phyloP scores from a whole-genome alignment of 2,888 invertebrate genomes.

The Macrosoma leucophasiata region DNA sequence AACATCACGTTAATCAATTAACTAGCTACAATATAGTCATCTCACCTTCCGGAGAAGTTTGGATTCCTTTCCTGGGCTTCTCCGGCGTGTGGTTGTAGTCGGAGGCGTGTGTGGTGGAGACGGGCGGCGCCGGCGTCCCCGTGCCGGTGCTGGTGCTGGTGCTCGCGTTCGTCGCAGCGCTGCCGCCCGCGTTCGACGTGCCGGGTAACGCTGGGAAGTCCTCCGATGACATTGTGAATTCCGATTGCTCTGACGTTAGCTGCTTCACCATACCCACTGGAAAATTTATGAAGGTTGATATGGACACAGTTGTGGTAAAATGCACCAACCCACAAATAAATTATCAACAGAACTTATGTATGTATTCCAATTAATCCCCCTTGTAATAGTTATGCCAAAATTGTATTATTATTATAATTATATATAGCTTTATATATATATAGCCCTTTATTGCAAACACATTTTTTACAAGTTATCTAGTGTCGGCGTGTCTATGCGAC shows the following conservation, averaged over 20 bases:
- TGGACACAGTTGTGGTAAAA: too few species aligned
- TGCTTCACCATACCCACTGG: constrained; percentile 96
- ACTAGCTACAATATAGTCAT: too few species aligned
- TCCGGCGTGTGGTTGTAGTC: too few species aligned
- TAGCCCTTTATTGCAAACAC: background rate
- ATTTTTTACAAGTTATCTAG: background rate
- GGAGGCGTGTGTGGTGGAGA: constrained; percentile 46
- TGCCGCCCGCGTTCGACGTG: constrained; percentile 82
- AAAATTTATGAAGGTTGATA: constrained; percentile 5
- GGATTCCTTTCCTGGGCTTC: constrained; percentile 87
- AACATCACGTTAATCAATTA: too few species aligned
- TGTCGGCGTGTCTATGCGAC: too few species aligned
- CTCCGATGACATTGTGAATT: constrained; percentile 98
- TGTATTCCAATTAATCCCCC: too few species aligned
- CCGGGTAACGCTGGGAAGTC: constrained; percentile 99
- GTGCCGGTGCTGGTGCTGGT: constrained; percentile 33
- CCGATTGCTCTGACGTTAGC: constrained; percentile 92
- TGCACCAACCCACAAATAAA: too few species aligned
- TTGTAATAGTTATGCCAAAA: too few species aligned
- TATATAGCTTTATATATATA: background rate
- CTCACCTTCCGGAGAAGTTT: constrained; percentile 94
- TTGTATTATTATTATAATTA: too few species aligned
- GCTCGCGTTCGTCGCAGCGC: constrained; percentile 29
- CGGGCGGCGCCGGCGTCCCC: constrained; percentile 31
- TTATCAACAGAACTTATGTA: too few species aligned